Conservation (phyloP, 2,113 vertebrate genomes). For the Hemiprocne comata region DNA sequence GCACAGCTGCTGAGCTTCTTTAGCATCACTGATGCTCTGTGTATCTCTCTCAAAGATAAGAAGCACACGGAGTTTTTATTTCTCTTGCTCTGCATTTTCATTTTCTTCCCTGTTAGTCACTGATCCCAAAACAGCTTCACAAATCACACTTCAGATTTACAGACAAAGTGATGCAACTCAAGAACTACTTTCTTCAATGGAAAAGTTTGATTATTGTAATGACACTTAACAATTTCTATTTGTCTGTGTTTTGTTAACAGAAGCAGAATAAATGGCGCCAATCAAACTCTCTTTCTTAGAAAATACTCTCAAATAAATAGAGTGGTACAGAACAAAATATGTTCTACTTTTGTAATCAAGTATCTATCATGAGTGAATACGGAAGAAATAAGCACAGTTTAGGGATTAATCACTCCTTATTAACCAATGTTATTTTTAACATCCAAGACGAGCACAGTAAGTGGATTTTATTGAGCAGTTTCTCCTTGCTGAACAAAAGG, state of each 20-base stretch:
- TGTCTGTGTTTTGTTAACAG: not conserved
- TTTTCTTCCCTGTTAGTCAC: slow-evolving; percentile 41
- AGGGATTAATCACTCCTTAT: not conserved
- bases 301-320: not conserved
- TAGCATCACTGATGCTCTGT: not conserved
- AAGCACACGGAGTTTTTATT: not conserved
- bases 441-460: not conserved
- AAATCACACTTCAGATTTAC: slow-evolving; percentile 22
- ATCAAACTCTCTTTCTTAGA: slow-evolving; percentile 21
- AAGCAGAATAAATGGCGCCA: not conserved
- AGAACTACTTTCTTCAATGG: not conserved
- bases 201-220: slow-evolving; percentile 11
- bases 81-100: slow-evolving; percentile 16
- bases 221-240: not conserved
- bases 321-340: not conserved
- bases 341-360: not conserved
- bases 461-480: not conserved
- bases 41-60: not conserved
- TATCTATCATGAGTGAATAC: not conserved
- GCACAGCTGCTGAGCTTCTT: not conserved
- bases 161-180: not conserved
- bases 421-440: not conserved
- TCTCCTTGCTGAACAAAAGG: not conserved
- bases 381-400: not conserved
- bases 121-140: slow-evolving; percentile 32